These are phyloP conservation scores for Triplophysa siluroides DNA, from an alignment of 2,113 vertebrate genomes.

Conservation along the genomic window DNA sequence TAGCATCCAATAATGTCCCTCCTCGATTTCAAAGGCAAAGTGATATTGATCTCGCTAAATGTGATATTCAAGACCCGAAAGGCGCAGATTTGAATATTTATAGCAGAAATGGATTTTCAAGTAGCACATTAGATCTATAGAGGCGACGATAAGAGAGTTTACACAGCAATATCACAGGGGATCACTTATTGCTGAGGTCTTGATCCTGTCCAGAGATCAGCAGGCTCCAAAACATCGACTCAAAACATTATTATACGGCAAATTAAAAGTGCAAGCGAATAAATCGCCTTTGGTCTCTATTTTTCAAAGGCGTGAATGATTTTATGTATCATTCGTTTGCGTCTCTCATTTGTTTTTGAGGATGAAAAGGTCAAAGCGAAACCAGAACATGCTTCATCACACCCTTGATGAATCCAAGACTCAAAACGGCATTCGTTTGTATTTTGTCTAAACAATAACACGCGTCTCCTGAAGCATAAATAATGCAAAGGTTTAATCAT, in stretches of 20 bases:
- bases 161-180: conserved; percentile 47
- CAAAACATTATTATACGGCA: conserved; percentile 28
- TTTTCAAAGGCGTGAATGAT: conserved; percentile 9
- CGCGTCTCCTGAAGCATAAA: conserved; percentile 6
- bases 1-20: conserved; percentile 43
- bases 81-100: conserved; percentile 53
- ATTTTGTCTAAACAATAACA: conserved; percentile 15
- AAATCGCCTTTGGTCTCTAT: conserved; percentile 8
- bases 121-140: conserved; percentile 51
- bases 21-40: conserved; percentile 54
- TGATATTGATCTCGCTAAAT: conserved; percentile 56
- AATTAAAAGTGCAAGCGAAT: conserved; percentile 28
- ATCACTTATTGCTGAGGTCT: conserved; percentile 49
- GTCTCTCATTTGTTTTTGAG: conserved; percentile 2
- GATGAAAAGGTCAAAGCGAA: conserved; percentile 22
- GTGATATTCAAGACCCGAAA: conserved; percentile 47
- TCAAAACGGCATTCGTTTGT: not conserved
- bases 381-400: not conserved
- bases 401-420: not conserved
- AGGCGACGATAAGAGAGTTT: conserved; percentile 50
- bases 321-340: not conserved
- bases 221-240: conserved; percentile 22
- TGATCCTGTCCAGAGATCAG: conserved; percentile 40
- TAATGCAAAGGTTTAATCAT: conserved; percentile 28
- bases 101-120: conserved; percentile 53